Percentiles rank a stretch among this genome's conserved stretches.
phyloP scores from a whole-genome alignment of 1,140 invertebrate genomes.

The Oedothorax gibbosus region DNA sequence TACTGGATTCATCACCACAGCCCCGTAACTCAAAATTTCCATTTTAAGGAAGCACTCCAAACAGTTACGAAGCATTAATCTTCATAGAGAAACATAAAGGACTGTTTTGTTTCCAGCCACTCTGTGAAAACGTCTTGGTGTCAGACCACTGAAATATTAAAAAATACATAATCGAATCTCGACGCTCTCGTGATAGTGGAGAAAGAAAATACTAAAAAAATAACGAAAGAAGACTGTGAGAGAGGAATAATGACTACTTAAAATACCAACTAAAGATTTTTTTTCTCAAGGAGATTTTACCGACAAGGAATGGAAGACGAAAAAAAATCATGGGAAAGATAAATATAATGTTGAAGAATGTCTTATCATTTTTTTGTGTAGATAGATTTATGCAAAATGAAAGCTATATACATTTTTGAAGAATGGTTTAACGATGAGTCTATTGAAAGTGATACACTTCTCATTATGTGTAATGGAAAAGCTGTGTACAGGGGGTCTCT shows the following conservation, averaged over 20 bases:
- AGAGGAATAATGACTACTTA: slow-evolving; percentile 42
- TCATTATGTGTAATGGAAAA: slow-evolving; percentile 52
- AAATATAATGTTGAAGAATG: slow-evolving; percentile 51
- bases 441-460: slow-evolving; percentile 30
- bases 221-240: slow-evolving; percentile 25
- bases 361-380: slow-evolving; percentile 25
- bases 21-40: slow-evolving; percentile 4
- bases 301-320: slow-evolving; percentile 6
- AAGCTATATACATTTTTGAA: slow-evolving; percentile 26
- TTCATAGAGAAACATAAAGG: slow-evolving; percentile 24
- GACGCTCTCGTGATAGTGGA: slow-evolving; percentile 36
- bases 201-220: not conserved
- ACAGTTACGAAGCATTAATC: slow-evolving; percentile 36
- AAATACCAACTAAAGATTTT: slow-evolving; percentile 34
- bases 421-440: slow-evolving; percentile 41
- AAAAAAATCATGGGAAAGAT: slow-evolving; percentile 37
- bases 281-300: not conserved
- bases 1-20: not conserved
- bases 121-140: slow-evolving; percentile 27
- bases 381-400: slow-evolving; percentile 36
- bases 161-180: slow-evolving; percentile 51
- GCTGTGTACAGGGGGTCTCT: slow-evolving; percentile 20
- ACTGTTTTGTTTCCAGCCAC: slow-evolving; percentile 24
- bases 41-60: slow-evolving; percentile 30
- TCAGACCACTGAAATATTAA: slow-evolving; percentile 51